Percentiles rank a stretch among this genome's conserved stretches.
phyloP scores from a whole-genome alignment of 2,113 vertebrate species.

The Leptocoma aspasia region DNA sequence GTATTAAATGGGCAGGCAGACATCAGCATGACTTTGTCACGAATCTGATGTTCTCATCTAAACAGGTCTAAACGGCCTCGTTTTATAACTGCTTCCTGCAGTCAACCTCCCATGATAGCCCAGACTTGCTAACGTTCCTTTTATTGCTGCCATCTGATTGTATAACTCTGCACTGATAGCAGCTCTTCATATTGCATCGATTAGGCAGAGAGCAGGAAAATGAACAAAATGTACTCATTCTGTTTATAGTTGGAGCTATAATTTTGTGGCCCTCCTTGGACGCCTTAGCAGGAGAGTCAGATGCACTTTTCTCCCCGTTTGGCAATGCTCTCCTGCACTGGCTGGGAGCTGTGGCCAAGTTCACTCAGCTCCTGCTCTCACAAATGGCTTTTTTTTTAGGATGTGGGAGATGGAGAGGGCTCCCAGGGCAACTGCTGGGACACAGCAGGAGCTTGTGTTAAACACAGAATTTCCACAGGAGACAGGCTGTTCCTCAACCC shows the following conservation, averaged over 20 bases:
- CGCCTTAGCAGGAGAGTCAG: slow-evolving; percentile 40
- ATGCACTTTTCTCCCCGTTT: slow-evolving; percentile 54
- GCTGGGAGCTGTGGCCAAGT: slow-evolving; percentile 42
- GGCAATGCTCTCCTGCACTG: slow-evolving; percentile 29
- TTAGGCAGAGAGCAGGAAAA: slow-evolving; percentile 57
- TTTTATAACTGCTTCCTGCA: slow-evolving; percentile 46
- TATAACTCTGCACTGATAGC: slow-evolving; percentile 59
- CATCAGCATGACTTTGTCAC: background rate
- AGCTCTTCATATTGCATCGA: slow-evolving; percentile 59
- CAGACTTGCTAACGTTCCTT: slow-evolving; percentile 46
- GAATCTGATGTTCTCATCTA: slow-evolving; percentile 15
- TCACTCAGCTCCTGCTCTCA: slow-evolving; percentile 27
- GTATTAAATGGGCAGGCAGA: slow-evolving; percentile 14
- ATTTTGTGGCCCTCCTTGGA: slow-evolving; percentile 67
- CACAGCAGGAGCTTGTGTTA: background rate
- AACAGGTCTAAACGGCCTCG: background rate
- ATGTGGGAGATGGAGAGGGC: background rate
- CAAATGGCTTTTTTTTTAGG: background rate
- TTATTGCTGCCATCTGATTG: slow-evolving; percentile 69
- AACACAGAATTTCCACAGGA: background rate
- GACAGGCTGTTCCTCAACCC: background rate
- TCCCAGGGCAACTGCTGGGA: background rate
- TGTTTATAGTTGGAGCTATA: slow-evolving; percentile 65
- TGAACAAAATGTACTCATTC: slow-evolving; percentile 67
- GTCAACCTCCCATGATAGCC: background rate